Base-by-base conservation (phyloP, 1,140 invertebrate genomes). In the Hermatobates lingyangjiaoensis region DNA sequence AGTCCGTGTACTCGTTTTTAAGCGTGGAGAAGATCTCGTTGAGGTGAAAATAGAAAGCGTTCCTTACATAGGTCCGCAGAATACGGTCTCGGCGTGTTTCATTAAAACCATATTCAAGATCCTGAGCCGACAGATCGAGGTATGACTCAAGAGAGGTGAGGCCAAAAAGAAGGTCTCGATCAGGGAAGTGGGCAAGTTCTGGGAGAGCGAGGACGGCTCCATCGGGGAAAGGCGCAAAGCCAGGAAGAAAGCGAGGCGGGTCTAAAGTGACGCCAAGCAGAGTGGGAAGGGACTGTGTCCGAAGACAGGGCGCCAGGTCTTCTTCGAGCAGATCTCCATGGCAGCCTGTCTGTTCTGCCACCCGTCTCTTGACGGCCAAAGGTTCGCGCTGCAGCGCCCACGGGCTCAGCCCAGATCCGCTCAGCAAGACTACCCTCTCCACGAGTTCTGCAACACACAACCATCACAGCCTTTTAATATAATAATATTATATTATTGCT, bases 361-460 rank as follows among this genome's bases (percentile, higher is more conserved):
- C 81, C 61, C 76, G 76, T 60, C 79, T 73, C 68, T 86, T 87
- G 57, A 86, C 78, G 48, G 73, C 75, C 20, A 88, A 67, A 14
- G 90, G 86, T 63, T 93, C 85, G 55, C 81, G 75, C 64, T 92
- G 88, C 55, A 93, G 72, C 40, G 91, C 91, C 92, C 87, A 97
- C 15, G 87, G 87, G 60, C 86, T 89, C 52, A 96, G 70, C 14
- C 88, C 88, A n/a, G 92, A 93, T 14, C 93, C 93, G 59, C 88
- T 92, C 63, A 95, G 76, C 46, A 97, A 73, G 57, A 96, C 81
- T 23, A 89, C 86, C 54, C 90, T 80, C 63, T 90, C 81, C 62
- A 97, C 80, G 55, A 96, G 73, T 67, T 86, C 84, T 84, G 74
- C 64, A 60, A 54, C 45, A 57, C 15, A 34, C 15, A 15, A 34